phyloP scores from a whole-genome alignment of 2,888 invertebrate species.

The Lepetodrilus schrolli region DNA sequence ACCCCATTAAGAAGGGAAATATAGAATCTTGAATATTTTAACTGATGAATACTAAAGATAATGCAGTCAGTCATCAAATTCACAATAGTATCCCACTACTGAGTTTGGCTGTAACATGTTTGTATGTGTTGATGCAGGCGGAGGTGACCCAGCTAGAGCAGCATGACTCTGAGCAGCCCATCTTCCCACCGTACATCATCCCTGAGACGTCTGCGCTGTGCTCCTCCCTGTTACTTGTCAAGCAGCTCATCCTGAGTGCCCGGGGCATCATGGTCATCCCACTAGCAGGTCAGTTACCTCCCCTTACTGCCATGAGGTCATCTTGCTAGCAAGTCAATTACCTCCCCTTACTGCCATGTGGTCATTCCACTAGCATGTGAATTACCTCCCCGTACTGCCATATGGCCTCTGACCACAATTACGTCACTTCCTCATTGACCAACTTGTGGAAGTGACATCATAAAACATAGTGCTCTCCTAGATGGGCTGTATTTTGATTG shows the following conservation, averaged over 20 bases:
- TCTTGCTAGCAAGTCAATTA: conserved; percentile 88
- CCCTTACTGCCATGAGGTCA: conserved; percentile 79
- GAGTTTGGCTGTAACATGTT: no score
- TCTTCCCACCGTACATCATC: conserved; percentile 89
- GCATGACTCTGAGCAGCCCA: conserved; percentile 62
- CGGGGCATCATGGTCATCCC: conserved; percentile 92
- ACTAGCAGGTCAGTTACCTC: conserved; percentile 83
- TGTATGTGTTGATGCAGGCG: conserved; percentile 76
- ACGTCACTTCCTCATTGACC: no score
- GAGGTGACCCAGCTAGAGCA: conserved; percentile 89
- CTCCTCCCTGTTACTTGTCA: conserved; percentile 85
- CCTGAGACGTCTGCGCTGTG: conserved; percentile 88
- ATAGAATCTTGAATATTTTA: no score
- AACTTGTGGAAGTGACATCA: no score
- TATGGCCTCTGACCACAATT: no score
- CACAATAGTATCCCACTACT: no score
- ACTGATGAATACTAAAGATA: no score
- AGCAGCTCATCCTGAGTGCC: conserved; percentile 86
- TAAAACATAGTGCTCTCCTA: no score
- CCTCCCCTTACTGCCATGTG: background rate
- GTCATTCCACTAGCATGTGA: conserved; percentile 91
- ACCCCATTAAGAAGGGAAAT: no score
- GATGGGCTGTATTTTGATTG: no score
- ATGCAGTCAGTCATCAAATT: no score
- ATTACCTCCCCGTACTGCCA: conserved; percentile 67